Percentiles rank a stretch among this genome's conserved stretches.
These are phyloP conservation scores for Eueides isabella DNA, from an alignment of 1,140 invertebrate species.

Conservation along the genomic window DNA sequence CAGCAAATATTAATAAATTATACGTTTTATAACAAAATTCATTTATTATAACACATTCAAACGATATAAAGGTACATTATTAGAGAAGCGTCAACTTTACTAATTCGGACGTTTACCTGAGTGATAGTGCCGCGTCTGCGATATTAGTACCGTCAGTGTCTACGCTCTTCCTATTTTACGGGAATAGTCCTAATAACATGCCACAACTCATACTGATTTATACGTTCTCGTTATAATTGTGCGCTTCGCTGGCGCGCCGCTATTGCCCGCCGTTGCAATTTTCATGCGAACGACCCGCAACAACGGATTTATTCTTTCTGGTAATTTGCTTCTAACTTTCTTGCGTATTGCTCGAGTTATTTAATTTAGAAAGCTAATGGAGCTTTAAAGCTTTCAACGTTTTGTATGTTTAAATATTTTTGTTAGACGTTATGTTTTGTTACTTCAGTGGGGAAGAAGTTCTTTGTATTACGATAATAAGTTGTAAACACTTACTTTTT, in stretches of 20 bases:
- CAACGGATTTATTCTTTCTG: conserved; percentile 77
- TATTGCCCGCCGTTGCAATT: conserved; percentile 74
- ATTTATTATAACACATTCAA: not conserved
- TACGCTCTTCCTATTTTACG: conserved; percentile 61
- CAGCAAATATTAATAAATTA: not conserved
- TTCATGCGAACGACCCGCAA: conserved; percentile 73
- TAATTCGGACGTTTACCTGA: not conserved
- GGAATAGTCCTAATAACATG: conserved; percentile 76
- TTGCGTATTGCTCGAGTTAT: conserved; percentile 50
- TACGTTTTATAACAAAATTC: not conserved
- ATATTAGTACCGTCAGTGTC: not conserved
- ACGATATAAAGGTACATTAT: not conserved
- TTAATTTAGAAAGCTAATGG: conserved; percentile 42
- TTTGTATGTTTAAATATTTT: conserved; percentile 9
- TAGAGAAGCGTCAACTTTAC: not conserved
- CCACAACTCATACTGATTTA: conserved; percentile 80
- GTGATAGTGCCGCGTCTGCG: not conserved
- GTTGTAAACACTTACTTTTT: not conserved
- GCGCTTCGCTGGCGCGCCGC: conserved; percentile 68
- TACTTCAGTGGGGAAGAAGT: not conserved
- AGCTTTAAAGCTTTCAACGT: conserved; percentile 39
- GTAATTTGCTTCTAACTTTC: conserved; percentile 68
- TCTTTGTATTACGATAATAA: not conserved
- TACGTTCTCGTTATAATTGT: conserved; percentile 78
- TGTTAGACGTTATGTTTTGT: not conserved